Evolutionary conservation across 2,888 invertebrate species (phyloP).

Genomic region (Cryptocephalus primarius): DNA sequence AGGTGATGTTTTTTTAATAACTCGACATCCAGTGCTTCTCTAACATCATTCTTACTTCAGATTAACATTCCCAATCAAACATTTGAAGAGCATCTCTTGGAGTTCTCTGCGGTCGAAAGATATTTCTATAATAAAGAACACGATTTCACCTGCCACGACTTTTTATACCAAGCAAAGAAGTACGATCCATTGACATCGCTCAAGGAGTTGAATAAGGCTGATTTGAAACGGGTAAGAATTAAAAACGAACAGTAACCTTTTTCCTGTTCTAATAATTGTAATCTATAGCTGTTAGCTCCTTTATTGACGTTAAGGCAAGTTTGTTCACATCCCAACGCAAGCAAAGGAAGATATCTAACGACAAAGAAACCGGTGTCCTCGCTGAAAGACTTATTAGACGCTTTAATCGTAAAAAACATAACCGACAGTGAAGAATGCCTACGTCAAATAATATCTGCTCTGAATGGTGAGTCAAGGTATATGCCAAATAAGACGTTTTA

Average conservation of each 20-base stretch:
- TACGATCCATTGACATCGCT: conserved; percentile 38
- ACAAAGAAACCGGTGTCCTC: conserved; percentile 44
- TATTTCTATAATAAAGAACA: conserved; percentile 60
- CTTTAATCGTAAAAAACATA: conserved; percentile 50
- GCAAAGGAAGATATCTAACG: conserved; percentile 42
- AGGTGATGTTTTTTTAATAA: conserved; percentile 33
- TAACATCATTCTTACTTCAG: conserved; percentile 20
- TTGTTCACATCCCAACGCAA: conserved; percentile 58
- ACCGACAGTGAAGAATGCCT: conserved; percentile 52
- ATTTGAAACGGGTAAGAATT: conserved; percentile 32
- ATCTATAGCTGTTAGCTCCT: conserved; percentile 46
- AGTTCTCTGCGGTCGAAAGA: conserved; percentile 61
- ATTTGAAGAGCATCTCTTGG: conserved; percentile 45
- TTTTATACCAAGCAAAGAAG: conserved; percentile 37
- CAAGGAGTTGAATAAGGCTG: conserved; percentile 37
- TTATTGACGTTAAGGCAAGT: conserved; percentile 56
- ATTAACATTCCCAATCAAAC: conserved; percentile 55
- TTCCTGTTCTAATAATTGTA: not conserved
- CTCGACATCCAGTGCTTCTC: too few species aligned
- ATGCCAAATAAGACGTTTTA: not conserved
- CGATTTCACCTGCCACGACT: conserved; percentile 39
- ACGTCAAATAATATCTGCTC: conserved; percentile 48
- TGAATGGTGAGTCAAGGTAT: conserved; percentile 43
- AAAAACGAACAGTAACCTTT: conserved; percentile 1
- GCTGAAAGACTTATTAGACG: conserved; percentile 54